Evolutionary conservation across 1,140 invertebrate genomes (phyloP), one percentile per base, ranked within the genome.

Genomic region (Cephus cinctus): DNA sequence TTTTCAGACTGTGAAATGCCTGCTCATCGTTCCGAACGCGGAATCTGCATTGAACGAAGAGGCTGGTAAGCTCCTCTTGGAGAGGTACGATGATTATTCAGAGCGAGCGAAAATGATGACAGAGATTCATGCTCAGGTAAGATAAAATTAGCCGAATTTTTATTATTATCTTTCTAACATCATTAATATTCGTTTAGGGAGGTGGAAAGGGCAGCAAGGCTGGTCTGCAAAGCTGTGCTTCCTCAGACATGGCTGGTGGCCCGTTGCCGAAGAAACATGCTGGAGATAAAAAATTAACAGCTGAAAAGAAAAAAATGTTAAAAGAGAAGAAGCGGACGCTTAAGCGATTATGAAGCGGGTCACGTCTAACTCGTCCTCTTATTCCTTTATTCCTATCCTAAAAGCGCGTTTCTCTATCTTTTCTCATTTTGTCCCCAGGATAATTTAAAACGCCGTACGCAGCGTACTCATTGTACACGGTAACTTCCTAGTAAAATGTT

Each of bases 31-130:
- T 60, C 93, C 93, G 62, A 96, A 96, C 83, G 86, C 93, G 2
- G 93, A 96, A 79, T 95, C 92, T 52, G 93, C 93, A 27, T 80
- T 96, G 41, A 96, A 96, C 72, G 92, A 94, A 78, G 92, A 96
- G 78, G 93, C 93, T 48, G 92, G 93, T 20, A 94, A 93, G 78
- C 78, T 96, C 60, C 77, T 96, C 43, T 75, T 95, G 56, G 92
- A 95, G 74, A 87, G 90, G 63, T 96, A 96, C 67, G 89, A 94
- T 68, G 90, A 94, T 70, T 96, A 95, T 76, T 92, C 84, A 8
- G 84, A 88, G 66, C 78, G 93, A 71, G 93, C 93, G 12, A 89
- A 88, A 78, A 89, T 96, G 87, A 94, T 94, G 84, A 95, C 92
- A 25, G 92, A 95, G 80, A 94, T 96, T 63, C 92, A 96, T 81